These are phyloP conservation scores for Cylindroiulus punctatus DNA, from an alignment of 2,888 invertebrate genomes.

Conservation along the genomic window DNA sequence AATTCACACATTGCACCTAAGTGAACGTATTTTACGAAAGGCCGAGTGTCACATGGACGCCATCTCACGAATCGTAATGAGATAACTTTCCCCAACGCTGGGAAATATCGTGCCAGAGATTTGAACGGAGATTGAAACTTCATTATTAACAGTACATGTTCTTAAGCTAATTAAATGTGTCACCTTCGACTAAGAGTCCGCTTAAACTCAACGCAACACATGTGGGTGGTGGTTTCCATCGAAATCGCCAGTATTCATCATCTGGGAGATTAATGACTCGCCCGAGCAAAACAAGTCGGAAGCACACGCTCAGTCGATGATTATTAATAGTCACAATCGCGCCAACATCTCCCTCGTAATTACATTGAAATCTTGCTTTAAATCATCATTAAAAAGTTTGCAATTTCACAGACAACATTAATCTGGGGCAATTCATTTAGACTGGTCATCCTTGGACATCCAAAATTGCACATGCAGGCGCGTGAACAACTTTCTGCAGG, in stretches of 20 bases:
- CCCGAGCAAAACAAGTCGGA: not conserved
- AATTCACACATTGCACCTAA: no score
- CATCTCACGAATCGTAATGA: not conserved
- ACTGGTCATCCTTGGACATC: no score
- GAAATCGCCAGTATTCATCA: not conserved
- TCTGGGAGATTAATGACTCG: not conserved
- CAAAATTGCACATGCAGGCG: no score
- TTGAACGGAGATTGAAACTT: not conserved
- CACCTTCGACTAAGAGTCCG: conserved; percentile 2
- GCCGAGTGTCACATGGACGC: not conserved
- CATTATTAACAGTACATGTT: conserved; percentile 33
- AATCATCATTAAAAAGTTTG: not conserved
- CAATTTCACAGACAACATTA: not conserved
- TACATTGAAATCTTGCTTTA: not conserved
- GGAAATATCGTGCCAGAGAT: not conserved
- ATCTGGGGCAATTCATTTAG: no score
- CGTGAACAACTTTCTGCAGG: no score
- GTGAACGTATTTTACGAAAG: no score
- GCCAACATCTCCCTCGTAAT: conserved; percentile 16
- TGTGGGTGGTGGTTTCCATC: conserved; percentile 28
- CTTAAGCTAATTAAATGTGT: conserved; percentile 22
- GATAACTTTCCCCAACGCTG: not conserved
- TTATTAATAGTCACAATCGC: conserved; percentile 16
- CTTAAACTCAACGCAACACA: not conserved
- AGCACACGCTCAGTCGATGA: not conserved